Conservation (phyloP, 1,140 invertebrate species). For the Drosophila orena region DNA sequence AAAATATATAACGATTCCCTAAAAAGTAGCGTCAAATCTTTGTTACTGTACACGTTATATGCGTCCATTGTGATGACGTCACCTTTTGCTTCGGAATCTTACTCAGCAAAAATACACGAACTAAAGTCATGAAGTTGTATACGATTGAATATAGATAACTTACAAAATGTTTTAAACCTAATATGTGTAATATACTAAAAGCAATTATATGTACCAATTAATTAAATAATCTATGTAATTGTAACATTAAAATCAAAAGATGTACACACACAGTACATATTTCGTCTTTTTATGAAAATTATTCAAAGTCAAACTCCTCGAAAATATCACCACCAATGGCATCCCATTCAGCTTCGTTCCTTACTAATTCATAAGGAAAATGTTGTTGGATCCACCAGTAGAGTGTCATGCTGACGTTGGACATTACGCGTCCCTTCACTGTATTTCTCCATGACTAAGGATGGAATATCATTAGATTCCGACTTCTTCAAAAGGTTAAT, state of each 20-base stretch:
- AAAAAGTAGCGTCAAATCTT: no score
- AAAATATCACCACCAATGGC: not conserved
- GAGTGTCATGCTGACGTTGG: conserved; percentile 14
- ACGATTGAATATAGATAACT: conserved; percentile 43
- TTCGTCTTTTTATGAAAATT: no score
- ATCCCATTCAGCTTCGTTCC: not conserved
- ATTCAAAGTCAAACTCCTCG: not conserved
- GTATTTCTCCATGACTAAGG: not conserved
- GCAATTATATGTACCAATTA: conserved; percentile 42
- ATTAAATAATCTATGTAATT: conserved; percentile 29
- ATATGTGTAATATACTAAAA: conserved; percentile 48
- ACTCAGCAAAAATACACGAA: conserved; percentile 22
- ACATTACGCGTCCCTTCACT: conserved; percentile 9
- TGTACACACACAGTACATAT: not conserved
- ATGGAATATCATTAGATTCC: not conserved
- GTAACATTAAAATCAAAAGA: not conserved
- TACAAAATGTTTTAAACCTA: conserved; percentile 34
- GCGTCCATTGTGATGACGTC: conserved; percentile 26
- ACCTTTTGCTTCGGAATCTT: conserved; percentile 22
- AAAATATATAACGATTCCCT: not conserved
- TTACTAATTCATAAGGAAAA: not conserved
- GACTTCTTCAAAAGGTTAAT: not conserved
- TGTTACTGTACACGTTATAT: not conserved
- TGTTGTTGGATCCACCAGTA: not conserved
- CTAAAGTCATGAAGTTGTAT: conserved; percentile 35